A percentile compares a stretch with the other conserved stretches of the same genome.
phyloP scores from a whole-genome alignment of 1,140 invertebrate genomes.

The Drosophila littoralis region DNA sequence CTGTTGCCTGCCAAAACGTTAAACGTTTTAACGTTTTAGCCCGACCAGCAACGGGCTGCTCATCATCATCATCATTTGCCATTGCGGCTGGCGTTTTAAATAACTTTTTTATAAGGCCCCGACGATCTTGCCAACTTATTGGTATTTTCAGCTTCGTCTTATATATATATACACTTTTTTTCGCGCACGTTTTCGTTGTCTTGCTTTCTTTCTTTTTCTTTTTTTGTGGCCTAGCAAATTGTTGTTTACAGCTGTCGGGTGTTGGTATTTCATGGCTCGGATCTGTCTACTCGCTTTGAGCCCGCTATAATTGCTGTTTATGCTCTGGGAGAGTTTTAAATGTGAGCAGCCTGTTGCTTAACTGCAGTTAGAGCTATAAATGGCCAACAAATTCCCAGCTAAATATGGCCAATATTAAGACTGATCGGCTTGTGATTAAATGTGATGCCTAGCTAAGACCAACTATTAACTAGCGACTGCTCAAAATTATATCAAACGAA shows the following conservation, averaged over 20 bases:
- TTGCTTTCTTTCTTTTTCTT: constrained; percentile 7
- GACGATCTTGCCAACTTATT: constrained; percentile 66
- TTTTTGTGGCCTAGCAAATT: constrained; percentile 57
- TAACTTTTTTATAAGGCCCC: constrained; percentile 76
- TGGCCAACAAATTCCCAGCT: constrained; percentile 32
- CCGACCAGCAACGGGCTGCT: constrained; percentile 36
- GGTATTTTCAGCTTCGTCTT: constrained; percentile 55
- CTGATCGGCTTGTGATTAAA: constrained; percentile 41
- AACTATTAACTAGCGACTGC: constrained; percentile 13
- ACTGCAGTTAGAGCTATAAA: constrained; percentile 37
- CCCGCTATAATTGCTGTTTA: constrained; percentile 78
- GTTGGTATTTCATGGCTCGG: constrained; percentile 79
- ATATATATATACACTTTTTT: constrained; percentile 1
- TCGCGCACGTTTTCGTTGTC: constrained; percentile 39
- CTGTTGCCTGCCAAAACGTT: constrained; percentile 66
- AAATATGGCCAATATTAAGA: constrained; percentile 43
- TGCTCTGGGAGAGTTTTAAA: constrained; percentile 65
- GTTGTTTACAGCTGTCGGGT: constrained; percentile 81
- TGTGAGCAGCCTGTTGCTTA: constrained; percentile 36
- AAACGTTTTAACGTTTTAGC: constrained; percentile 49
- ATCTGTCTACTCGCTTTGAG: constrained; percentile 37
- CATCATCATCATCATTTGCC: constrained; percentile 79
- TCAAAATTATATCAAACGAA: not conserved
- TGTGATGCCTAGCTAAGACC: constrained; percentile 3
- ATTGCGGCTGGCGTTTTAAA: constrained; percentile 76